Conservation (phyloP, 1,140 invertebrate species). For the Drosophila kanapiae region DNA sequence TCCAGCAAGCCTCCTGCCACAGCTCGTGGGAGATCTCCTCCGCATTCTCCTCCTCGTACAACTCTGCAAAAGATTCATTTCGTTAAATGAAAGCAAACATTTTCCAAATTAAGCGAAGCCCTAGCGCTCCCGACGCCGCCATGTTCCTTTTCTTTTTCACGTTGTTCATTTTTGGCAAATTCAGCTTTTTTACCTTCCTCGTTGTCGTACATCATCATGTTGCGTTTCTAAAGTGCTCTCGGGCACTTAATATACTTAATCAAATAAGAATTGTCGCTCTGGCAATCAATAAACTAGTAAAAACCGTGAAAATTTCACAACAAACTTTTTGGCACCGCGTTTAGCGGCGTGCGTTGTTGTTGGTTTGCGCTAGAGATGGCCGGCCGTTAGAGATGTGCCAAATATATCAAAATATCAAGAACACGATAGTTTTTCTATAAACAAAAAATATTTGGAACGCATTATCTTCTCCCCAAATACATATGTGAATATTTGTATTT, state of each 20-base stretch:
- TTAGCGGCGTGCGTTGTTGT: conserved; percentile 51
- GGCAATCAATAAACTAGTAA: conserved; percentile 11
- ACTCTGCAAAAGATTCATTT: conserved; percentile 46
- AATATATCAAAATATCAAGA: too few relatives aligned
- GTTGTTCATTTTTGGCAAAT: conserved; percentile 7
- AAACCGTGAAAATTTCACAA: conserved; percentile 39
- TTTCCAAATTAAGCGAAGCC: conserved; percentile 1
- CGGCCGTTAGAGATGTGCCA: not conserved
- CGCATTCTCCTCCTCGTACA: conserved; percentile 81
- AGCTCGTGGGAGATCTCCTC: conserved; percentile 97
- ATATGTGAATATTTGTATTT: too few relatives aligned
- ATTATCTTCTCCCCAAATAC: too few relatives aligned
- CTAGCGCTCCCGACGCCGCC: conserved; percentile 72
- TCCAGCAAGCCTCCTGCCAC: conserved; percentile 99
- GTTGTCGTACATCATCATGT: conserved; percentile 81
- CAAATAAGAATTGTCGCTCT: not conserved
- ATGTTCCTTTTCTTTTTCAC: conserved; percentile 56
- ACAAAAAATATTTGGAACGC: too few relatives aligned
- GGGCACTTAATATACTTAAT: conserved; percentile 26
- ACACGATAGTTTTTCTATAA: too few relatives aligned
- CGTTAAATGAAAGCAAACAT: not conserved
- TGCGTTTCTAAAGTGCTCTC: conserved; percentile 29
- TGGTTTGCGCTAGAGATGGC: conserved; percentile 23
- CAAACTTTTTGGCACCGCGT: conserved; percentile 34
- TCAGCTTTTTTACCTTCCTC: conserved; percentile 69